Evolutionary conservation across 2,888 invertebrate species (phyloP).

Genomic region (Leucania comma): DNA sequence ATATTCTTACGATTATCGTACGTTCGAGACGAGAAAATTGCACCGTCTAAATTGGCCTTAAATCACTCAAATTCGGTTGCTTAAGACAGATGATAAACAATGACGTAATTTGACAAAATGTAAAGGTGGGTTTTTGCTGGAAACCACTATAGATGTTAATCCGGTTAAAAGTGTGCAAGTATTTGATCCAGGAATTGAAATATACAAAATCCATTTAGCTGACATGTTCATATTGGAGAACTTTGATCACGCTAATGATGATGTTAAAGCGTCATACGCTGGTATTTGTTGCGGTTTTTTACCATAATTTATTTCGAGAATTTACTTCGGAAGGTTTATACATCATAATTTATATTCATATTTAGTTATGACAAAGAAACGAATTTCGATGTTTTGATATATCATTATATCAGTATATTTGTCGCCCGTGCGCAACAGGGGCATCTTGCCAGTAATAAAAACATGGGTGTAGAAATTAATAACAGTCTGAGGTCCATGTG

Average conservation of each 20-base stretch:
- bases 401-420: background rate
- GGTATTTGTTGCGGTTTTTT: no score
- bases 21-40: no score
- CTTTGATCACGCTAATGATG: constrained; percentile 76
- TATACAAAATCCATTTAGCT: constrained; percentile 78
- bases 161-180: constrained; percentile 62
- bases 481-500: constrained; percentile 15
- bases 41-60: no score
- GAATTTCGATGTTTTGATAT: background rate
- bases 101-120: no score
- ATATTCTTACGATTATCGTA: no score
- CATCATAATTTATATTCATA: no score
- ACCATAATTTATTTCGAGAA: background rate
- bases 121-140: no score
- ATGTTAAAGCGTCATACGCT: constrained; percentile 73
- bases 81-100: no score
- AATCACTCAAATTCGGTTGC: no score
- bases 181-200: constrained; percentile 77
- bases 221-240: constrained; percentile 80
- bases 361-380: background rate
- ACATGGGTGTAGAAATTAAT: constrained; percentile 8
- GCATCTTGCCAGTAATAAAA: background rate
- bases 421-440: no score
- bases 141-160: constrained; percentile 74
- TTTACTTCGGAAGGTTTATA: background rate